These are phyloP conservation scores for Neolamprologus tretocephalus DNA, from an alignment of 2,113 vertebrate species.

Conservation along the genomic window DNA sequence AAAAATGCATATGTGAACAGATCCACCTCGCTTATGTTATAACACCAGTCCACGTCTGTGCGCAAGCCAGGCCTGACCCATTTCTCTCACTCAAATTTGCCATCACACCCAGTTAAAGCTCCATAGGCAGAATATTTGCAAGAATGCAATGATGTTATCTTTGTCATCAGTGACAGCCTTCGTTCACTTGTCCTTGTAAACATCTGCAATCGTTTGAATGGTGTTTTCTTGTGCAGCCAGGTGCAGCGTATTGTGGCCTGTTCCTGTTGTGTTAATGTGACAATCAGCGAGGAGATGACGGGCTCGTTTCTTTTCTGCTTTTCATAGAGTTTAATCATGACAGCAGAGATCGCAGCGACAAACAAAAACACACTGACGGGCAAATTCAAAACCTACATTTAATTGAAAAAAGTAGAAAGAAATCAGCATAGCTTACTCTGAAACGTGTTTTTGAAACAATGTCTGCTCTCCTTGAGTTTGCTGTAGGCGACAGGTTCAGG, in stretches of 20 bases:
- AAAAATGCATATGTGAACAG: not conserved
- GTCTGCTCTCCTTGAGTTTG: not conserved
- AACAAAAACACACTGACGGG: not conserved
- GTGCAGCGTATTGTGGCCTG: not conserved
- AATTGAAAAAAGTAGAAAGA: not conserved
- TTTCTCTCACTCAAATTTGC: constrained; percentile 19
- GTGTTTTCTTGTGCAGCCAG: not conserved
- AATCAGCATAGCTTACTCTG: not conserved
- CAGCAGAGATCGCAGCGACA: not conserved
- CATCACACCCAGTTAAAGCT: not conserved
- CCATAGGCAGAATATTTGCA: not conserved
- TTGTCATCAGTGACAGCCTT: not conserved
- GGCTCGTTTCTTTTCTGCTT: not conserved
- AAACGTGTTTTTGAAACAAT: not conserved
- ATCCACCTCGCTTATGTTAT: not conserved
- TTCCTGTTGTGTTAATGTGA: not conserved
- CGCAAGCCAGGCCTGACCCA: not conserved
- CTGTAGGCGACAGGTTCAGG: not conserved
- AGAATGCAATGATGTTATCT: not conserved
- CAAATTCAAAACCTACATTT: not conserved
- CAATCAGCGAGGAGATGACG: not conserved
- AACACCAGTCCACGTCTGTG: not conserved
- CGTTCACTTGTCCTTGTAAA: not conserved
- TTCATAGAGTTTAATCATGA: not conserved
- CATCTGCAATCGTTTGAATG: not conserved